Conservation (phyloP, 2,888 invertebrate species). For the Oxyteleia sp. region DNA sequence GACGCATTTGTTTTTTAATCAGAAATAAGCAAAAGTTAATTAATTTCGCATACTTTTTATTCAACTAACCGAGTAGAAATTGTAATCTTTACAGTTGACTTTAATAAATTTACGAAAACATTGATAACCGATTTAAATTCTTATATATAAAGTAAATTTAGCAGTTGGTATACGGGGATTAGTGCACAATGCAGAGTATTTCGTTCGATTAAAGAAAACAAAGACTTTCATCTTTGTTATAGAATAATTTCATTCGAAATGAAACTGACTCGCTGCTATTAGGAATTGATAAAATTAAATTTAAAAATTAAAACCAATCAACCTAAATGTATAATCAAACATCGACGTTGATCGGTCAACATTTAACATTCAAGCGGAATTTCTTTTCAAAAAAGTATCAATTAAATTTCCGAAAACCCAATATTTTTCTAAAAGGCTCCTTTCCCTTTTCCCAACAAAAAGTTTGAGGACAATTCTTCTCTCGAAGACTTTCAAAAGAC, state of each 20-base stretch:
- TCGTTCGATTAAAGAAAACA: not conserved
- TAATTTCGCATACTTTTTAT: not conserved
- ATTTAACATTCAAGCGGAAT: conserved; percentile 35
- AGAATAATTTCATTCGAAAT: not conserved
- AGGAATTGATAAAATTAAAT: conserved; percentile 28
- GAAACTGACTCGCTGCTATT: conserved; percentile 14
- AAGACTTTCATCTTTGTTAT: not conserved
- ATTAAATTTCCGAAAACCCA: conserved; percentile 61
- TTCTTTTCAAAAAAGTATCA: conserved; percentile 43
- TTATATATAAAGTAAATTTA: not conserved
- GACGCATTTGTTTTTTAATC: not conserved
- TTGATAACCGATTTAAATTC: not conserved
- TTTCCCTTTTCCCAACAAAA: conserved; percentile 46
- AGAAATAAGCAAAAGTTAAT: not conserved
- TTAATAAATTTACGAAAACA: not conserved
- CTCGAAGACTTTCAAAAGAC: conserved; percentile 49
- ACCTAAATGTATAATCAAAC: conserved; percentile 32
- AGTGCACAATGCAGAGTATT: no score
- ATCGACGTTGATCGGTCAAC: conserved; percentile 11
- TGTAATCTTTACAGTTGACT: not conserved
- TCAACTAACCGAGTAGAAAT: not conserved
- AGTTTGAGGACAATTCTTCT: conserved; percentile 57
- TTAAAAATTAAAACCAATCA: conserved; percentile 40
- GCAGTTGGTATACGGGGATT: not conserved
- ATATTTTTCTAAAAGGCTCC: conserved; percentile 58